Evolutionary conservation across 2,888 invertebrate genomes (phyloP).

Genomic region (Agrochola lychnidis): DNA sequence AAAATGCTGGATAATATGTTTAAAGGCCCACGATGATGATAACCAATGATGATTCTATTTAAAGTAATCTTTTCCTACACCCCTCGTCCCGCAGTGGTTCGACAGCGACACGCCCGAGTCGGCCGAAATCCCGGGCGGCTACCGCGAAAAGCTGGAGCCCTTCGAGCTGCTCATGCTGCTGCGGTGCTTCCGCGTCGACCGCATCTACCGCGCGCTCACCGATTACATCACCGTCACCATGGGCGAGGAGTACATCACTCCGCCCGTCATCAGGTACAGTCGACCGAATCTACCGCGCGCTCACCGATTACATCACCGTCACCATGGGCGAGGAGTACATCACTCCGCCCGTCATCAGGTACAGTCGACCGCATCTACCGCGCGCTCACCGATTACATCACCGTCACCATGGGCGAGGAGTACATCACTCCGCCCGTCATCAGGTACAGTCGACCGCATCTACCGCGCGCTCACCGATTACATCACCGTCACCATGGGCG

Average conservation of each 20-base stretch:
- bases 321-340: too few relatives aligned
- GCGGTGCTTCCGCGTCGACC: conserved; percentile 97
- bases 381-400: too few relatives aligned
- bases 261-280: conserved; percentile 93
- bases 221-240: conserved; percentile 95
- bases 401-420: too few relatives aligned
- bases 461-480: too few relatives aligned
- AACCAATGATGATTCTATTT: not conserved
- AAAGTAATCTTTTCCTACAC: not conserved
- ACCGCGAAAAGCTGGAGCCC: conserved; percentile 91
- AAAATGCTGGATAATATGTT: not conserved
- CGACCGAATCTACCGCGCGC: too few relatives aligned
- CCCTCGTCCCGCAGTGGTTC: conserved; percentile 92
- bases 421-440: too few relatives aligned
- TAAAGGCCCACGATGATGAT: too few relatives aligned
- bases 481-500: too few relatives aligned
- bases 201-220: conserved; percentile 96
- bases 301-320: too few relatives aligned
- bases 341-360: too few relatives aligned
- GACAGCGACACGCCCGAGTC: conserved; percentile 96
- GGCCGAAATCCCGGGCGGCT: conserved; percentile 92
- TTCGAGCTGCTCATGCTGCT: conserved; percentile 95
- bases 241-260: conserved; percentile 97
- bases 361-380: too few relatives aligned
- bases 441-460: too few relatives aligned